These are phyloP conservation scores for Harpagus bidentatus DNA, from an alignment of 2,113 vertebrate species.

Conservation along the genomic window DNA sequence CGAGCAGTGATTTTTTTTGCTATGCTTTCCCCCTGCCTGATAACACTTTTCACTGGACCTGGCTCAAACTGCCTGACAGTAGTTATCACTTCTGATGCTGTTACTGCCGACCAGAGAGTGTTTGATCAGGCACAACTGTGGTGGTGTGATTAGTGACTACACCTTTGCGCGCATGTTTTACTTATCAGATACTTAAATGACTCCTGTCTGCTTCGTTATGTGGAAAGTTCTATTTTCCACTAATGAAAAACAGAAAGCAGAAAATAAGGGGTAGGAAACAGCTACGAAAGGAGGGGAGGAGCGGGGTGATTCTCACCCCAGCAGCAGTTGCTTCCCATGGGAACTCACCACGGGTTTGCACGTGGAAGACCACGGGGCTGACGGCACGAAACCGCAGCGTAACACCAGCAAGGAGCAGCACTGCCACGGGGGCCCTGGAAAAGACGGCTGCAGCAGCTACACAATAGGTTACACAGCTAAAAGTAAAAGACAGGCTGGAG, in stretches of 20 bases:
- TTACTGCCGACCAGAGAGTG: fast-evolving
- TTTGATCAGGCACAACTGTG: fast-evolving
- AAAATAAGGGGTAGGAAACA: not conserved
- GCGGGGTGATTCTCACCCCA: not conserved
- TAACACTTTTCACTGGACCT: too few species aligned
- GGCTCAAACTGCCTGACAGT: not conserved
- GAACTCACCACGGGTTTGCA: not conserved
- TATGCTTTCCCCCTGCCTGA: fast-evolving
- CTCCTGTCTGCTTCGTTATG: not conserved
- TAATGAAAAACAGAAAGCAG: not conserved
- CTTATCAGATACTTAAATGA: not conserved
- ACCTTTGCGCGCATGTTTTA: too few species aligned
- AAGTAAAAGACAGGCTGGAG: not conserved
- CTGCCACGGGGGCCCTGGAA: too few species aligned
- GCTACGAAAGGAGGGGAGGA: not conserved
- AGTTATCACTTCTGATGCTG: not conserved
- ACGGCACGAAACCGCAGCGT: fast-evolving
- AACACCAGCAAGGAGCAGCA: not conserved
- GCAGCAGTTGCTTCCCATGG: not conserved
- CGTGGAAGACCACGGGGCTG: fast-evolving
- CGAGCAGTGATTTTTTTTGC: not conserved
- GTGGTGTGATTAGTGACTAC: not conserved
- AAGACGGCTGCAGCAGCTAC: not conserved
- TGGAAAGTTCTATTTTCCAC: not conserved
- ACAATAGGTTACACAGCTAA: too few species aligned